Evolutionary conservation across 2,888 invertebrate species (phyloP).

Genomic region (Ormyrus pomaceus): DNA sequence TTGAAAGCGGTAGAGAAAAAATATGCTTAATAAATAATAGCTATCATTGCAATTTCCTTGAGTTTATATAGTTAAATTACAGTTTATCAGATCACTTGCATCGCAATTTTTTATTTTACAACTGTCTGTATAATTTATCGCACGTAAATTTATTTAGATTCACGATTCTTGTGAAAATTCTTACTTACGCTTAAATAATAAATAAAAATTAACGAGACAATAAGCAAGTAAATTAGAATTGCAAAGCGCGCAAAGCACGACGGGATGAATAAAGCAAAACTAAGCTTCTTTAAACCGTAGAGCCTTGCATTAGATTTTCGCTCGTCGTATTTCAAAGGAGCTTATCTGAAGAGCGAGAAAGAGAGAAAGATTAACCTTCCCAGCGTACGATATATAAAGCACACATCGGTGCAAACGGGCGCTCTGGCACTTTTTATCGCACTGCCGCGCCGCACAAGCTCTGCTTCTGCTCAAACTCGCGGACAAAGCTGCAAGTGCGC

Average conservation of each 20-base stretch:
- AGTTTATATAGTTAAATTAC: too few relatives aligned
- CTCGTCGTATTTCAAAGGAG: slow-evolving; percentile 31
- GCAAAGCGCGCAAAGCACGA: neutral
- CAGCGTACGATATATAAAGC: neutral
- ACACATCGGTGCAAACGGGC: neutral
- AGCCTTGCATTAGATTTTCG: slow-evolving; percentile 22
- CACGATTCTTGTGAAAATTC: too few relatives aligned
- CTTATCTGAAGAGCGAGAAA: slow-evolving; percentile 18
- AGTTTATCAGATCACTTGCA: too few relatives aligned
- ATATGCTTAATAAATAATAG: too few relatives aligned
- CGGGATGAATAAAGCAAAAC: neutral
- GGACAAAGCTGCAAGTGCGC: neutral
- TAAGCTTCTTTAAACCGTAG: slow-evolving; percentile 12
- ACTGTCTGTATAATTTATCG: too few relatives aligned
- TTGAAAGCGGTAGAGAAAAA: too few relatives aligned
- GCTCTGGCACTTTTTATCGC: slow-evolving; percentile 18
- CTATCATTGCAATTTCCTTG: too few relatives aligned
- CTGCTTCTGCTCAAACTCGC: neutral
- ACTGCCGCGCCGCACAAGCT: neutral
- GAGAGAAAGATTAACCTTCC: neutral
- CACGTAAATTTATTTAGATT: too few relatives aligned
- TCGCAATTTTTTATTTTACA: too few relatives aligned
- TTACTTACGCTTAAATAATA: too few relatives aligned
- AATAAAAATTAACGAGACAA: neutral
- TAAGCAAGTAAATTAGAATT: slow-evolving; percentile 12